Evolutionary conservation across 2,113 vertebrate genomes (phyloP).

Genomic region (Fregata magnificens): DNA sequence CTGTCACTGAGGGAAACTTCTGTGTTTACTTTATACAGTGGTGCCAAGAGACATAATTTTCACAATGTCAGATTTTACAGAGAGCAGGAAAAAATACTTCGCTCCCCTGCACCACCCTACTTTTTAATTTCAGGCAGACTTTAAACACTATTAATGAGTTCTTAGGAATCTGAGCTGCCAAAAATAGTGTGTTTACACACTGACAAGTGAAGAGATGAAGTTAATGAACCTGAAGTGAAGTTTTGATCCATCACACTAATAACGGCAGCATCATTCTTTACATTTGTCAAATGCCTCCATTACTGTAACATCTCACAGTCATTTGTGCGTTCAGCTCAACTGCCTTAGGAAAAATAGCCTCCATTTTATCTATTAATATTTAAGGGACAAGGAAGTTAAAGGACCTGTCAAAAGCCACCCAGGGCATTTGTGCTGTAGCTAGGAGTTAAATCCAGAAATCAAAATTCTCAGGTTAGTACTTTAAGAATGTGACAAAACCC

Average conservation of each 20-base stretch:
- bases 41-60: not conserved
- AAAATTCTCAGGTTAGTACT: not conserved
- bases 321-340: not conserved
- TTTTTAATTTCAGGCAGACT: not conserved
- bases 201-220: not conserved
- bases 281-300: constrained; percentile 7
- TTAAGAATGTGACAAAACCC: not conserved
- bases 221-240: constrained; percentile 45
- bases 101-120: not conserved
- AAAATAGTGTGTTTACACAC: constrained; percentile 5
- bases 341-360: constrained; percentile 8
- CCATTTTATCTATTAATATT: not conserved
- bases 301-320: not conserved
- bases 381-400: not conserved
- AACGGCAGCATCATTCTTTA: not conserved
- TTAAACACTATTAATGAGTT: not conserved
- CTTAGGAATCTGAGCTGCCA: not conserved
- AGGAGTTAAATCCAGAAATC: not conserved
- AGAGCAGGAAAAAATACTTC: not conserved
- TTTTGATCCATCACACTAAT: constrained; percentile 41
- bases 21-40: not conserved
- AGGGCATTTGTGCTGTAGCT: not conserved
- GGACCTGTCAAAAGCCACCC: not conserved
- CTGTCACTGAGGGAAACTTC: not conserved
- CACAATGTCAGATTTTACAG: not conserved